phyloP scores from a whole-genome alignment of 2,113 vertebrate species.

The Phocoena sinus region DNA sequence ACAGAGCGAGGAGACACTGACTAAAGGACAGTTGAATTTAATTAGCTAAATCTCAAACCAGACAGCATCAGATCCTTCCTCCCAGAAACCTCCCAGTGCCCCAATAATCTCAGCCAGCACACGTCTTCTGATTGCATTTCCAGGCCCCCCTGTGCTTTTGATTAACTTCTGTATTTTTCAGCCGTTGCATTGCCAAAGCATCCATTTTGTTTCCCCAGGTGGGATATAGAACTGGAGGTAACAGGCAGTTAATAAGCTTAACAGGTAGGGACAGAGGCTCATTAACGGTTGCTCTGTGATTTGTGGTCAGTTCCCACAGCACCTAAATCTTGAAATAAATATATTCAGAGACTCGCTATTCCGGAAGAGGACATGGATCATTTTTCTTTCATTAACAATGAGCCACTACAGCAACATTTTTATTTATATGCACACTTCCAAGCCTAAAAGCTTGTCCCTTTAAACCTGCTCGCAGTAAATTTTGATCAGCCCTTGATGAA shows the following conservation, averaged over 20 bases:
- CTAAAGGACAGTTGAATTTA: neutral
- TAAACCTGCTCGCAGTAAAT: conserved; percentile 70
- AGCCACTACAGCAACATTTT: conserved; percentile 37
- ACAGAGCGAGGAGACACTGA: neutral
- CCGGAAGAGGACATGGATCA: conserved; percentile 56
- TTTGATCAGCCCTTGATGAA: conserved; percentile 65
- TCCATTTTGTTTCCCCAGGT: conserved; percentile 36
- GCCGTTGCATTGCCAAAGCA: neutral
- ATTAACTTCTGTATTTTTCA: conserved; percentile 46
- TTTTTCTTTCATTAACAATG: conserved; percentile 75
- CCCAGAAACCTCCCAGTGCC: neutral
- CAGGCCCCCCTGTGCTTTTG: neutral
- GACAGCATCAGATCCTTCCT: neutral
- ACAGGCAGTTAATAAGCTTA: conserved; percentile 65
- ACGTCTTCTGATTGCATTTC: neutral
- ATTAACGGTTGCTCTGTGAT: conserved; percentile 60
- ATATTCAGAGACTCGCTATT: conserved; percentile 59
- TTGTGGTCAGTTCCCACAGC: conserved; percentile 57
- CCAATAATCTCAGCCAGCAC: neutral
- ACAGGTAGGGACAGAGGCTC: conserved; percentile 56
- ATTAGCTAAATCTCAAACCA: conserved; percentile 48
- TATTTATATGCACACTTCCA: conserved; percentile 66
- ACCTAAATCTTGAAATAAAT: conserved; percentile 75
- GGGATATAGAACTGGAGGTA: conserved; percentile 60
- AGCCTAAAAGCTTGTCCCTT: conserved; percentile 64